Evolutionary conservation across 1,140 invertebrate genomes (phyloP).

Genomic region (Saxidomus purpurata): DNA sequence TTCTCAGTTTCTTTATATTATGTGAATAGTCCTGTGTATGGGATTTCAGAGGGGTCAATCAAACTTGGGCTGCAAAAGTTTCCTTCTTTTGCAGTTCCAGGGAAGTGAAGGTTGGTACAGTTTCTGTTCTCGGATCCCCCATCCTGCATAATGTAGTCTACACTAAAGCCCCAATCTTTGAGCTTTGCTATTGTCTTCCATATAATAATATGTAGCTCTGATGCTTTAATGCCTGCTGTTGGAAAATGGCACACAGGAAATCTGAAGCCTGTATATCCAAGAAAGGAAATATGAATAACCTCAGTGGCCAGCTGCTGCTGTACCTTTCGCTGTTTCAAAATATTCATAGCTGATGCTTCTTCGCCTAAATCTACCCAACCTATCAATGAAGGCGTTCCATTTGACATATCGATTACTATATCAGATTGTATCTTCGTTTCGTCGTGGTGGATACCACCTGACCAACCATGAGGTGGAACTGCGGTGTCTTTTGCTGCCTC

Average conservation of each 20-base stretch:
- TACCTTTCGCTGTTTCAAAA: constrained; percentile 34
- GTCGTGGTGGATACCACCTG: not conserved
- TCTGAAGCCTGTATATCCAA: constrained; percentile 57
- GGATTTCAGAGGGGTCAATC: not conserved
- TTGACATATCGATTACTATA: too few relatives aligned
- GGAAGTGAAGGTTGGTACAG: constrained; percentile 57
- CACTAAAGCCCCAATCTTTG: constrained; percentile 33
- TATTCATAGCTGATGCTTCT: constrained; percentile 31
- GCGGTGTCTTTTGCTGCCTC: not conserved
- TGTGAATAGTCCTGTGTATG: constrained; percentile 58
- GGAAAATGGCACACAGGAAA: constrained; percentile 62
- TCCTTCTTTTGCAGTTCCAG: not conserved
- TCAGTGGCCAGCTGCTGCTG: constrained; percentile 45
- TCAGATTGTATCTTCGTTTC: not conserved
- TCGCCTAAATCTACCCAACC: constrained; percentile 62
- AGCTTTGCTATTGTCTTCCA: constrained; percentile 57
- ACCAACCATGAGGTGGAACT: not conserved
- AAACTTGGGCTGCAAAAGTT: not conserved
- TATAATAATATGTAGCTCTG: constrained; percentile 49
- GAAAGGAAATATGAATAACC: constrained; percentile 58
- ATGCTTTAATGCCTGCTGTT: constrained; percentile 38
- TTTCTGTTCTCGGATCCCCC: constrained; percentile 54
- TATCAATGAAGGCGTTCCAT: not conserved
- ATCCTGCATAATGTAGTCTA: constrained; percentile 60
- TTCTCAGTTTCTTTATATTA: constrained; percentile 61